Evolutionary conservation across 2,113 vertebrate species (phyloP), one percentile per base, ranked within the genome.

Genomic region (Gallinago jamesoni): DNA sequence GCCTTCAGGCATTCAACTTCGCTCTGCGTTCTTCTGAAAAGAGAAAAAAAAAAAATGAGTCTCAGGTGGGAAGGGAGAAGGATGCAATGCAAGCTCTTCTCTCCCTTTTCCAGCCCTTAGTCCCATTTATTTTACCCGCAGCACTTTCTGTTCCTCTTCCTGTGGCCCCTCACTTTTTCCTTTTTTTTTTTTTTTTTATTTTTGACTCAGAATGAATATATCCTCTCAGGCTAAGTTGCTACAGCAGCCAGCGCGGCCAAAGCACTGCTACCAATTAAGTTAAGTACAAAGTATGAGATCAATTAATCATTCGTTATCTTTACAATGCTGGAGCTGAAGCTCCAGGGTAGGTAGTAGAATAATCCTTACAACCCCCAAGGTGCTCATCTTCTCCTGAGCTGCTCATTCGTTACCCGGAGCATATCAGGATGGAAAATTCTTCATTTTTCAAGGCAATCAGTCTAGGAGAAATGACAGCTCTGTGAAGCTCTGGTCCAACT

Each of bases 251-350:
- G 12, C 9, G 43, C 9, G 5, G 64, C 84, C 94, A 94, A 95
- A 96, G 64, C 55, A 39, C 94, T 83, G 94, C 57, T 95, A 87
- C 84, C 96, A 94, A 94, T 96, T 97, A 97, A 73, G 47, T 56
- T 87, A 97, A 94, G 95, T 93, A 96, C 80, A 84, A 96, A 97
- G 79, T 91, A 94, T 89, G 86, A 94, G 84, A 73, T 59, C 94
- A 97, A 95, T 94, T 97, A 93, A 94, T 97, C 96, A 97, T 97
- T 87, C 68, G 81, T 90, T 97, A 82, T 56, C 90, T 93, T 94
- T 86, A 84, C 70, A 72, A 62, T 72, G 86, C 91, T 93, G 95
- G 45, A 87, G 83, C 87, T 90, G 78, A 88, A 94, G 82, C 80
- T 86, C 69, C 66, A 83, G 73, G 56, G 14, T 84, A 84, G 69